Conservation (phyloP, 2,888 invertebrate genomes). For the Cephus nigrinus region DNA sequence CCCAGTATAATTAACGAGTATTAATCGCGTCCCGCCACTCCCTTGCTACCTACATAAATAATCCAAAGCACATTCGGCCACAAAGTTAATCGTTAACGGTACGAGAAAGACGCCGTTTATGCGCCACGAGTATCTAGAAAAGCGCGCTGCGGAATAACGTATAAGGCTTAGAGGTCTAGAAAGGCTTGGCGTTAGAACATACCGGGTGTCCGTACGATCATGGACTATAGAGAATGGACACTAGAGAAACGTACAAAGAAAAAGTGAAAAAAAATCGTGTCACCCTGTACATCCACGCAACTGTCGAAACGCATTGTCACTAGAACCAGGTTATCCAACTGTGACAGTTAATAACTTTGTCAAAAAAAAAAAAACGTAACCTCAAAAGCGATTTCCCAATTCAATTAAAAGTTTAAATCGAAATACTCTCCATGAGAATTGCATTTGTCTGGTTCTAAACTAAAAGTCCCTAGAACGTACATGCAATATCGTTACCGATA, state of each 20-base stretch:
- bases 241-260: background rate
- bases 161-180: slow-evolving; percentile 29
- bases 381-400: background rate
- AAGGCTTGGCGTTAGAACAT: background rate
- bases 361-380: background rate
- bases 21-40: slow-evolving; percentile 1
- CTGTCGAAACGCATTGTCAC: background rate
- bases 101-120: slow-evolving; percentile 26
- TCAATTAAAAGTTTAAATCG: background rate
- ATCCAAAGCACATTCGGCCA: slow-evolving; percentile 21
- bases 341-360: background rate
- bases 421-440: background rate
- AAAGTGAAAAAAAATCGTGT: background rate
- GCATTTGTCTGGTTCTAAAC: background rate
- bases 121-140: slow-evolving; percentile 40
- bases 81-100: slow-evolving; percentile 27
- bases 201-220: background rate
- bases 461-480: background rate
- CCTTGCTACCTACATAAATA: background rate
- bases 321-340: background rate
- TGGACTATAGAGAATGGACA: background rate
- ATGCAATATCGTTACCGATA: background rate
- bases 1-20: background rate
- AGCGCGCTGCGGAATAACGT: slow-evolving; percentile 45
- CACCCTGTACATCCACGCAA: background rate